Base-by-base conservation (phyloP, 2,888 invertebrate species). In the Lasioglossum leucozonium region DNA sequence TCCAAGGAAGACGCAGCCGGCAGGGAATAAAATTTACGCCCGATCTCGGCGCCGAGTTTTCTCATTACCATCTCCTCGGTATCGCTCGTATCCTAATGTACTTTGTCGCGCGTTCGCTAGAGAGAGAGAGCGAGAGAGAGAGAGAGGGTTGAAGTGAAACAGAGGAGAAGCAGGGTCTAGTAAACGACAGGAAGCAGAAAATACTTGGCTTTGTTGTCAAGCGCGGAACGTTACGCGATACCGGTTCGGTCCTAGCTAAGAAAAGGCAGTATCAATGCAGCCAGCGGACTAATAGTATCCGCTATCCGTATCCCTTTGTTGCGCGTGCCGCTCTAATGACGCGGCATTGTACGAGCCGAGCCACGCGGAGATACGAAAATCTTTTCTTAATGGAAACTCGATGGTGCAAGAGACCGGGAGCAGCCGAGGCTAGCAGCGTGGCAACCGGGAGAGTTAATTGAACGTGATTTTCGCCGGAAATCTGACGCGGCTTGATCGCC, bases 381-480 rank as follows among this genome's bases (percentile, higher is more conserved):
- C 87, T 82, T 81, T 82, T 81, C 82, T 76, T 90, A 85, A 89
- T 89, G 90, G 90, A 88, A 89, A 89, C 86, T 75, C 88, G 89
- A 89, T 89, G 37, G 72, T 34, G 30, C 11, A 67, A n/a, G 47
- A 67, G 67, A 37, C 37, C 11, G 67, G 37, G 67, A 37, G 67
- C 37, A 67, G 22, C 22, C 11, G 55, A 55, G 55, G 11, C 67
- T 67, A 22, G 22, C 37, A 8, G 22, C 37, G 22, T 37, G 22
- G 69, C 22, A 37, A 37, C n/a, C n/a, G 34, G n/a, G 55, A 65
- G 74, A 65, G 74, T 80, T 84, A 77, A 81, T 75, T 51, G 72
- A 79, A 69, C 62, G 78, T n/a, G 42, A 42, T 65, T 77, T 40
- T 26, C 16, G 10, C n/a, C 10, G 37, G 69, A 40, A 22, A n/a